A percentile compares a stretch with the other conserved stretches of the same genome.
Conservation (phyloP, 2,113 vertebrate species). For the Puma concolor region DNA sequence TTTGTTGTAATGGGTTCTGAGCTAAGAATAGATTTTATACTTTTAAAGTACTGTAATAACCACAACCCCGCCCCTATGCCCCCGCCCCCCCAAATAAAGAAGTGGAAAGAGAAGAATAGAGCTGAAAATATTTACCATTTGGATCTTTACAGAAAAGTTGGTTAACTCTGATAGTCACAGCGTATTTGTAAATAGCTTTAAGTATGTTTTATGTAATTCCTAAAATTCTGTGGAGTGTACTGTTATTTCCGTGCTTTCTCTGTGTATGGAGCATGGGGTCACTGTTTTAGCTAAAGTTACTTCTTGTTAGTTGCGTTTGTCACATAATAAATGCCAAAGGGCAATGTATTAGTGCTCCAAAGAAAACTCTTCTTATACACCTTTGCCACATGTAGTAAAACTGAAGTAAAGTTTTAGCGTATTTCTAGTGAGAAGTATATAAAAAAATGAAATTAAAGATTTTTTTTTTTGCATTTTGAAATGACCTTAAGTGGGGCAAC, state of each 20-base stretch:
- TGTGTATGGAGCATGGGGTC: neutral
- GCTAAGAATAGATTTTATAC: neutral
- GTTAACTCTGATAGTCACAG: neutral
- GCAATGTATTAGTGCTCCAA: neutral
- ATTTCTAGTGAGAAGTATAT: neutral
- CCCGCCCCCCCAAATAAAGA: neutral
- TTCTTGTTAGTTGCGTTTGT: neutral
- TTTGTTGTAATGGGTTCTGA: neutral
- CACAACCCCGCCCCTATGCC: neutral
- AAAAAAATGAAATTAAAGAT: neutral
- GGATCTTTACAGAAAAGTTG: neutral
- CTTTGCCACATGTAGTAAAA: neutral
- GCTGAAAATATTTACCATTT: neutral
- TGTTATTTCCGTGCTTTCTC: neutral
- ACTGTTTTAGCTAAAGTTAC: neutral
- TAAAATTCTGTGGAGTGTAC: neutral
- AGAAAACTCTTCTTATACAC: neutral
- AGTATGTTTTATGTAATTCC: neutral
- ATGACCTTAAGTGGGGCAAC: neutral
- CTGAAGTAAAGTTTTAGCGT: neutral
- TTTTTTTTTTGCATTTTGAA: constrained; percentile 5
- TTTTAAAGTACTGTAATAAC: neutral
- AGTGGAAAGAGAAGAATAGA: neutral
- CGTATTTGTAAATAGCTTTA: constrained; percentile 1
- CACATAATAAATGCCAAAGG: neutral